Evolutionary conservation across 2,888 invertebrate species (phyloP), one percentile per base, ranked within the genome.

Genomic region (Morpho achilles): DNA sequence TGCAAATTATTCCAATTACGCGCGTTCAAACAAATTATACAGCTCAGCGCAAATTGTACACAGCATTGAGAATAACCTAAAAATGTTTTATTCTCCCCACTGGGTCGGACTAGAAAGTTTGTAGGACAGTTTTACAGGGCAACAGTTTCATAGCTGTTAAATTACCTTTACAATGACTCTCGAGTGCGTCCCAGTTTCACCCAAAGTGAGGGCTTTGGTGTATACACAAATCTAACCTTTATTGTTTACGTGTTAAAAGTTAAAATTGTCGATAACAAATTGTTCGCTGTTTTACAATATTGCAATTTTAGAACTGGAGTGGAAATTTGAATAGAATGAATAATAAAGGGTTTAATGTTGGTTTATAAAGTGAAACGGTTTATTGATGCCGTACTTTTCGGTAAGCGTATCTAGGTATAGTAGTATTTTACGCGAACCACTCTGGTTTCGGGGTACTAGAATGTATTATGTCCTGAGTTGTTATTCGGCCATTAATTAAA

Each of bases 81-180:
- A 43, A 43, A 43, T n/a, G 43, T 43, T 9, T 9, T 43, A 43
- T 43, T 43, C n/a, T 43, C 43, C n/a, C 43, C n/a, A 43, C 8
- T 43, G 43, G 43, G 8, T 32, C 32, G 32, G 32, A 5, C 32
- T 32, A 32, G 32, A 32, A 32, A 32, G 32, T 32, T 32, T 32
- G 32, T 32, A 32, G 32, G 32, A 32, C 32, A 32, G 32, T 32
- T 32, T 32, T 32, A 39, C 6, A 8, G 43, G 59, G 45, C 61
- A 46, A 39, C 47, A 8, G 48, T 45, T 48, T 43, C 56, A 53
- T 50, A 59, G 58, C 59, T 56, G 56, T 56, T 53, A 64, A 64
- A 64, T 64, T 64, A 59, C 60, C 64, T 57, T 48, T 49, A 53
- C 59, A 60, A 64, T 57, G 58, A 59, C 56, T 59, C 50, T 58